Evolutionary conservation across 2,888 invertebrate genomes (phyloP), one percentile per base, ranked within the genome.

Genomic region (Phalera bucephala): DNA sequence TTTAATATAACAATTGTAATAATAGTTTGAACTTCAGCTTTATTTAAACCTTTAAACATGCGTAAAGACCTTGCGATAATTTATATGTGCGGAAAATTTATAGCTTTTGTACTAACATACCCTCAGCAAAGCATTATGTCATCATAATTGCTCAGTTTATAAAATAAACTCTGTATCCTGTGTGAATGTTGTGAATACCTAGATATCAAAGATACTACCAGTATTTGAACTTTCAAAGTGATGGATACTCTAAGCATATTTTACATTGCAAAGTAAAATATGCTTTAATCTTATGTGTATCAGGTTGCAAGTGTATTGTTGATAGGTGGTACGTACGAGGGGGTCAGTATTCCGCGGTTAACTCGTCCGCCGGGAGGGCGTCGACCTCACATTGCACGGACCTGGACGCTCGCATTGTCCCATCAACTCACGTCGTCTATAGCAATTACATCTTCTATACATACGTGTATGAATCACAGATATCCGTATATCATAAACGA

Each of bases 311-410:
- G 46, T 65, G 58, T 58, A 54, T 55, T 61, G 56, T 56, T 60
- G 49, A 48, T 45, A 40, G 51, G 53, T 45, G 52, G 54, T 50
- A 19, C 29, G 19, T 58, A 52, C 56, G 58, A 63, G 65, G 73
- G 71, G 80, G 81, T 83, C 82, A 80, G 74, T 82, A 78, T 76
- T 75, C 80, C 67, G 69, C 69, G 65, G 72, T 73, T 72, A 70
- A 70, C 72, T 74, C 72, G 73, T 69, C 72, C 65, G 63, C 45
- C 45, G 59, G 46, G 52, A 67, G 84, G 81, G 60, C 86, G 66
- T 70, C 72, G 83, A 84, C 77, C 82, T 66, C 68, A 53, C 61
- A 68, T 71, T 72, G 74, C 75, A 72, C 63, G 57, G 65, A 50
- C 67, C 77, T 75, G 79, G 80, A 72, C 68, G 73, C 66, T 71